These are phyloP conservation scores for Eumacrocentrus americanus DNA, from an alignment of 2,888 invertebrate species.

Conservation along the genomic window DNA sequence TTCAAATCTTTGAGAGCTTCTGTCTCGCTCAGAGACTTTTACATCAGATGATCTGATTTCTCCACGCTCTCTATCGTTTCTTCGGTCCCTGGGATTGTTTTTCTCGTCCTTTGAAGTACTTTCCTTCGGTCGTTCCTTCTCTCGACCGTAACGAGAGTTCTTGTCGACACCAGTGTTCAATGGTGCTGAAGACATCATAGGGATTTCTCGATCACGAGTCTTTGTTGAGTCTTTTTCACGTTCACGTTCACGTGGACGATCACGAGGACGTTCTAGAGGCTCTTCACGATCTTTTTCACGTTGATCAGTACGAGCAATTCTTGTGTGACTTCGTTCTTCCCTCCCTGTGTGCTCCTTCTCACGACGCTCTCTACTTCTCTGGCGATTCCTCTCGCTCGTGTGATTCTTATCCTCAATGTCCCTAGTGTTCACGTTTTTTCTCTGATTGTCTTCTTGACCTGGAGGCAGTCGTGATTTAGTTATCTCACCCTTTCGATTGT, in stretches of 20 bases:
- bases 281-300: slow-evolving; percentile 61
- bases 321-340: slow-evolving; percentile 49
- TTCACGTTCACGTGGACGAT: slow-evolving; percentile 65
- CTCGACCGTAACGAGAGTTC: slow-evolving; percentile 45
- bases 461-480: slow-evolving; percentile 41
- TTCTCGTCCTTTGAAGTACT: slow-evolving; percentile 37
- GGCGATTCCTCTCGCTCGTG: slow-evolving; percentile 64
- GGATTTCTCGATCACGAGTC: slow-evolving; percentile 50
- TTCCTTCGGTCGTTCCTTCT: slow-evolving; percentile 47
- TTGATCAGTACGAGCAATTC: slow-evolving; percentile 27
- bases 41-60: slow-evolving; percentile 35
- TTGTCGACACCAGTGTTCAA: slow-evolving; percentile 32
- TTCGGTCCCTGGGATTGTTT: slow-evolving; percentile 44
- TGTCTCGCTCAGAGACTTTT: slow-evolving; percentile 37
- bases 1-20: slow-evolving; percentile 46
- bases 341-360: slow-evolving; percentile 48
- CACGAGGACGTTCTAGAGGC: slow-evolving; percentile 71
- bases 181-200: slow-evolving; percentile 18
- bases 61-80: slow-evolving; percentile 51
- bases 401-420: slow-evolving; percentile 54
- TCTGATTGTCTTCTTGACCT: slow-evolving; percentile 56
- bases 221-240: slow-evolving; percentile 44
- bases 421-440: slow-evolving; percentile 54
- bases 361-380: slow-evolving; percentile 53
- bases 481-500: slow-evolving; percentile 45